These are phyloP conservation scores for Mamestra configurata DNA, from an alignment of 1,140 invertebrate genomes.

Conservation along the genomic window DNA sequence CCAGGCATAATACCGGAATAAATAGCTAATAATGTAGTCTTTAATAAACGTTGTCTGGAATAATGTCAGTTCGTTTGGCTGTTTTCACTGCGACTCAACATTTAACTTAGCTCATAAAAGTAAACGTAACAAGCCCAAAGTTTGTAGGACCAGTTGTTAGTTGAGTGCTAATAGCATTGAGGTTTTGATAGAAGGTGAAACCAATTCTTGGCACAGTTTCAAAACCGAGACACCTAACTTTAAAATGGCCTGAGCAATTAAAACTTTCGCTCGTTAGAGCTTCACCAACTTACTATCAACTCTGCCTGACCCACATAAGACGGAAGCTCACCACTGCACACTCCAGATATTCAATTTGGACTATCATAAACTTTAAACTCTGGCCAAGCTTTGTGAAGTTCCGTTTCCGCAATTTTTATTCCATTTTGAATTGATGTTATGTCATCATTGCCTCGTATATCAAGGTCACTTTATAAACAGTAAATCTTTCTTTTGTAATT, in stretches of 20 bases:
- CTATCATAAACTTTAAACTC: background rate
- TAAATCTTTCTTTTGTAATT: too few species aligned
- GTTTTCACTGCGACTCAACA: too few species aligned
- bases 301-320: background rate
- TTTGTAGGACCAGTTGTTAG: background rate
- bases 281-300: background rate
- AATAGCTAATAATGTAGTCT: too few species aligned
- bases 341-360: background rate
- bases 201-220: conserved; percentile 9
- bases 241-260: conserved; percentile 10
- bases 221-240: background rate
- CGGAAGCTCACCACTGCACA: background rate
- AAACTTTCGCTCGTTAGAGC: conserved; percentile 15
- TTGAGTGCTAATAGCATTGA: background rate
- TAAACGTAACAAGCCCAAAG: too few species aligned
- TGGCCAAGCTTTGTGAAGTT: background rate
- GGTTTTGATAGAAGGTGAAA: background rate
- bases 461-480: too few species aligned
- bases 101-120: too few species aligned
- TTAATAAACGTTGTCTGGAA: too few species aligned
- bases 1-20: too few species aligned
- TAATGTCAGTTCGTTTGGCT: too few species aligned
- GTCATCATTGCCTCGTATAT: too few species aligned
- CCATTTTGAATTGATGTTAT: too few species aligned
- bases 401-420: background rate